Evolutionary conservation across 2,113 vertebrate genomes (phyloP), one percentile per base, ranked within the genome.

Genomic region (Laticauda laticaudata): DNA sequence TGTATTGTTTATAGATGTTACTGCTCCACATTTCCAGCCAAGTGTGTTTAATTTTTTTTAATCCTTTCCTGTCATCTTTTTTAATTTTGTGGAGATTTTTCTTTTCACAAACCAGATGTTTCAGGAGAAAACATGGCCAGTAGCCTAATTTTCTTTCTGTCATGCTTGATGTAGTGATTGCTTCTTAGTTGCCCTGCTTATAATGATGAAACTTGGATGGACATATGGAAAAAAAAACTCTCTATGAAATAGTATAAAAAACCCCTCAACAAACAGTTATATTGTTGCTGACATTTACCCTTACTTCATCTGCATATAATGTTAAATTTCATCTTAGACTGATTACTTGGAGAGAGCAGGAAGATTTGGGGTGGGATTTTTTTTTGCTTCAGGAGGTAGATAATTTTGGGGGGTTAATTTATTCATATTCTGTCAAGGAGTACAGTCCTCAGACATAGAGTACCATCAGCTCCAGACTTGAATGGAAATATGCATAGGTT

Each of bases 241-340:
- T 89, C 61, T 54, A 86, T 85, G 91, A 87, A 90, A 90, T 0
- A 93, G 93, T 88, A 3, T 92, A 94, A 87, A n/a, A 0, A 24
- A 1, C 5, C 29, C 92, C 39, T 92, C 55, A 86, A 81, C 29
- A 86, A 92, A 94, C 91, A 92, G 6, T 14, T 92, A 96, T 94
- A 81, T 88, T 96, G 91, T 86, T 59, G 88, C 87, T 91, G 64
- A 89, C 34, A 90, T 89, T 95, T 93, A 93, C 39, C 59, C 95
- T 94, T 94, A 48, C 55, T 96, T 93, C 92, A 93, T 86, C 15
- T 95, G 3, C 57, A 88, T 86, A 24, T 45, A 88, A 85, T 86
- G 0, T 94, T 92, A 90, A 95, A 91, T 92, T 95, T 96, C 53
- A 92, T 92, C 91, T 94, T 94, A 94, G 92, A 2, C 92, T 93